Base-by-base conservation (phyloP, 2,888 invertebrate genomes). In the Priocnemis perturbator region DNA sequence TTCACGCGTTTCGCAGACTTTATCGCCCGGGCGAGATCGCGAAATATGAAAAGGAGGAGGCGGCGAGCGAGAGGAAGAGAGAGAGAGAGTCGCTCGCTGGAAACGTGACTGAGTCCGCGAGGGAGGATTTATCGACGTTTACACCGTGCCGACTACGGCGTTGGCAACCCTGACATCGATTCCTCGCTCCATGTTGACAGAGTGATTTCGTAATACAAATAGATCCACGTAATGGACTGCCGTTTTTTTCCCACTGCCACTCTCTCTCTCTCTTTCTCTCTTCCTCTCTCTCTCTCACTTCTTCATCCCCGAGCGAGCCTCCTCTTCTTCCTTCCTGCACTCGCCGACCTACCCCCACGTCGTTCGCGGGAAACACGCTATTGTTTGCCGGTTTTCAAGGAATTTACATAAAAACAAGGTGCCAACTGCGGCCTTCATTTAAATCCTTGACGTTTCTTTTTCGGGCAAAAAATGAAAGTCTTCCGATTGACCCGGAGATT, bases 131-230 rank as follows among this genome's bases (percentile, higher is more conserved):
- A 78, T 79, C 80, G 78, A 76, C 72, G 73, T 80, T 67, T 59
- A 72, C 68, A 67, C 23, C 44, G 67, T 44, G 59, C 57, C 63
- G 63, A 52, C 45, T 17, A 62, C 55, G 55, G 17, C 45, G 60
- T n/a, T 37, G 56, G 69, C 73, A 79, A 78, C 79, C 80, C 79
- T 80, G 79, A 80, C 80, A 79, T 79, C 79, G 79, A 79, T 79
- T 76, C 78, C 67, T 37, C 64, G 55, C 60, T 53, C 20, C 57
- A 67, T 77, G 79, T 79, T 78, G 80, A 79, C 80, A 74, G 71
- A 79, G 61, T 66, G 80, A 79, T 77, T 79, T 79, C 72, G 74
- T 78, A 79, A 77, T 79, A 78, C 80, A 79, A 79, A 79, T 76
- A 79, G 73, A 78, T 72, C 68, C 75, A 67, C 72, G 58, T 76